Evolutionary conservation across 1,140 invertebrate species (phyloP), one percentile per base, ranked within the genome.

Genomic region (Drosophila sproati): DNA sequence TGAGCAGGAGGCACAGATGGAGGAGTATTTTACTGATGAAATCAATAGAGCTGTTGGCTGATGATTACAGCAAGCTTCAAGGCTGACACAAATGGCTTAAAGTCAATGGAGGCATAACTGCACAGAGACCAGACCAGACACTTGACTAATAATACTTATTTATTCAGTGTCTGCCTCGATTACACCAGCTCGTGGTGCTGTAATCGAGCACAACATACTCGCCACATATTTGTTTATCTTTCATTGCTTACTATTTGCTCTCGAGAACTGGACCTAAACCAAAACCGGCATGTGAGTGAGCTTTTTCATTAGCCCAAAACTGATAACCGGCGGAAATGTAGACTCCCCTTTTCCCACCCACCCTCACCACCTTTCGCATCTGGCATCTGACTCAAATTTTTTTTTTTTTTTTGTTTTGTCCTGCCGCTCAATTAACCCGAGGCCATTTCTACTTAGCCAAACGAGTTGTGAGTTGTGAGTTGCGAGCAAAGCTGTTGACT

Each of bases 391-490:
- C 61, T 45, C 45, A 35, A 41, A 37, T 45, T 43, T 50, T 31
- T 34, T 63, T 67, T 71, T 73, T n/a, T 39, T 79, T 63, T 62
- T 52, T 45, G 39, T 55, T 56, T 43, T 64, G 47, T 20, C 43
- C 67, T 80, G 69, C 41, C 80, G 79, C 80, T 85, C 85, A 89
- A 89, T 89, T 89, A 89, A 89, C 85, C 85, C 81, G 75, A 59
- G 80, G 85, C 85, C 60, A 78, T 78, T 76, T 76, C 34, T 55
- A 66, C 68, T 72, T 72, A 76, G 61, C 48, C 60, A 78, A 79
- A 83, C 73, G 82, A 87, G 82, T 73, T 87, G 86, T 59, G 82
- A 87, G 82, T 73, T 87, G 86, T 59, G 71, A 59, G 56, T 56
- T 59, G 57, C 12, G 57, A 59, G 71, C 66, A 81, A 81, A 74